These are phyloP conservation scores for Chrysina gloriosa DNA, from an alignment of 2,888 invertebrate species.

Conservation along the genomic window DNA sequence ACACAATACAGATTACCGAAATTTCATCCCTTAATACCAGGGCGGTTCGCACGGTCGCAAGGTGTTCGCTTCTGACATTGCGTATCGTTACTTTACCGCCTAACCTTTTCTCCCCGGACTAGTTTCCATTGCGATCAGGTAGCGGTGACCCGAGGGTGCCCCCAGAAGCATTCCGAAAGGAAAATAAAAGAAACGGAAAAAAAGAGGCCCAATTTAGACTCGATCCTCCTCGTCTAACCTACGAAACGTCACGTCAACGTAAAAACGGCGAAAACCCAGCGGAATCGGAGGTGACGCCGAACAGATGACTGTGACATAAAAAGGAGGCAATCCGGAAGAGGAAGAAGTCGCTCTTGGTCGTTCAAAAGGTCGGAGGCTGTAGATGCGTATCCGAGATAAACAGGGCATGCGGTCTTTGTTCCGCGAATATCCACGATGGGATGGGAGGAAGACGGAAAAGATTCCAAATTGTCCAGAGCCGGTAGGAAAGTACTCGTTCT, in stretches of 20 bases:
- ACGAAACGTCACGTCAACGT: conserved; percentile 31
- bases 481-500: conserved; percentile 13
- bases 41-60: conserved; percentile 55
- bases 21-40: conserved; percentile 46
- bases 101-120: conserved; percentile 16
- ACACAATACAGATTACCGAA: conserved; percentile 37
- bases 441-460: background rate
- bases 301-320: conserved; percentile 38
- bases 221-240: conserved; percentile 37
- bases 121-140: conserved; percentile 31
- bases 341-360: conserved; percentile 47
- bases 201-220: conserved; percentile 50
- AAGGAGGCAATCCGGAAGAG: conserved; percentile 55
- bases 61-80: conserved; percentile 46
- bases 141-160: conserved; percentile 21
- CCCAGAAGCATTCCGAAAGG: background rate
- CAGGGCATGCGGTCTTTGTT: background rate
- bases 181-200: conserved; percentile 34
- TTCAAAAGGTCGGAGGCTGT: conserved; percentile 23
- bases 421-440: background rate
- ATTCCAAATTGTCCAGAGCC: background rate
- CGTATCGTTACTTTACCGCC: conserved; percentile 21
- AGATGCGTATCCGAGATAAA: conserved; percentile 34
- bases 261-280: conserved; percentile 13
- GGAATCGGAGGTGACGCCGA: conserved; percentile 14